A percentile compares a stretch with the other conserved stretches of the same genome.
phyloP scores from a whole-genome alignment of 2,113 vertebrate species.

The Erinaceus europaeus region DNA sequence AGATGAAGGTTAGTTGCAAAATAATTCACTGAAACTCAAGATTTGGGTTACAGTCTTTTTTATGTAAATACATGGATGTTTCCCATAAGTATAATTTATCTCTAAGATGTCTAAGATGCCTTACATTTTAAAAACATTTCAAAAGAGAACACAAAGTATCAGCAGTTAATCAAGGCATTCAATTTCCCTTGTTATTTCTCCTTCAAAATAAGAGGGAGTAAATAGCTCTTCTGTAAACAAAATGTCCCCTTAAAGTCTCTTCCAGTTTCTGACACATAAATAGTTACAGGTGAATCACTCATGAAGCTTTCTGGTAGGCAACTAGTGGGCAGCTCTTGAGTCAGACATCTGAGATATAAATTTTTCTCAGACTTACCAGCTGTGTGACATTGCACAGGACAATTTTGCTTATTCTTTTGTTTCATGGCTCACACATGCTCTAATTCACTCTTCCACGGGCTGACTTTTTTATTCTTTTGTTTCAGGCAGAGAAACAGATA shows the following conservation, averaged over 20 bases:
- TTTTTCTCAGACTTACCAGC: background rate
- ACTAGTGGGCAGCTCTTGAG: background rate
- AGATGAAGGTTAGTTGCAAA: background rate
- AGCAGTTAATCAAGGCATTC: background rate
- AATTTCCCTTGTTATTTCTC: background rate
- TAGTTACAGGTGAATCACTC: background rate
- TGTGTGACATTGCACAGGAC: background rate
- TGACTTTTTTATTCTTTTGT: too few relatives aligned
- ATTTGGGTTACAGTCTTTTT: background rate
- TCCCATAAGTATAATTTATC: background rate
- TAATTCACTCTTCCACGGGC: too few relatives aligned
- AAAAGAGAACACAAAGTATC: background rate
- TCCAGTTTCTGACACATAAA: background rate
- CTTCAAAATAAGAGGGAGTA: background rate
- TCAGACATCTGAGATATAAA: background rate
- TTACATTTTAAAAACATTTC: background rate
- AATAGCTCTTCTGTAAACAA: background rate
- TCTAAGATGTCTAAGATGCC: background rate
- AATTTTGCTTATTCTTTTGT: background rate
- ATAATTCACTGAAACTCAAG: too few relatives aligned
- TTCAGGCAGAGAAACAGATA: too few relatives aligned
- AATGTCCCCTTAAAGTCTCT: background rate
- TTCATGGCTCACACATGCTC: too few relatives aligned
- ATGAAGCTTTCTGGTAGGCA: background rate
- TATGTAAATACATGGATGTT: background rate